Base-by-base conservation (phyloP, 1,140 invertebrate species). In the Zaprionus ghesquierei region DNA sequence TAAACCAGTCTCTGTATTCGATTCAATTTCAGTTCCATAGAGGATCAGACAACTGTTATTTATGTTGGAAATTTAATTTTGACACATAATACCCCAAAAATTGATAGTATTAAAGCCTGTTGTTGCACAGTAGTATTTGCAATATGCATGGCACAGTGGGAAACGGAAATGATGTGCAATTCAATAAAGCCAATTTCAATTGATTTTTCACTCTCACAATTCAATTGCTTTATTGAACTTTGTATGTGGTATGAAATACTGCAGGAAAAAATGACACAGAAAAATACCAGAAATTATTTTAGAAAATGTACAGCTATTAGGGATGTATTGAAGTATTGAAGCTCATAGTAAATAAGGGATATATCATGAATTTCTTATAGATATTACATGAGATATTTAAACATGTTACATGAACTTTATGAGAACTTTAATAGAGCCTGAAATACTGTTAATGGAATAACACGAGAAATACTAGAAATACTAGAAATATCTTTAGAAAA, bases 41-140 rank as follows among this genome's bases (percentile, higher is more conserved):
- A 50, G 73, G 69, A 74, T 69, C 73, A 73, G 50, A 31, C 49
- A 76, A 76, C 71, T 84, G 76, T 76, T 72, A 53, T 55, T 69
- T 60, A 53, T 69, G 44, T 38, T 50, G 49, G 23, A 72, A 65
- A 64, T 58, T 25, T 6, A 38, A 58, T 71, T 62, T 54, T 5
- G 18, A 46, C 18, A 22, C 15, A 46, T 46, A 46, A 46, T 46
- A 22, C 41, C 41, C 41, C 4, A 41, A 22, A 20, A 46, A 12
- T 22, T 10, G 41, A 46, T 3, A 12, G 41, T 18, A 22, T 22
- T 22, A 12, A 46, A 20, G 9, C 1, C 18, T 10, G 3, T 5
- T 22, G 2, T 6, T 41, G 35, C 15, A 15, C 35, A 41, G 31
- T n/a, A 41, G 27, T 41, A 8, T 8, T 6, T 5, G 13, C 35